Base-by-base conservation (phyloP, 1,140 invertebrate genomes). In the Sweltsa coloradensis region DNA sequence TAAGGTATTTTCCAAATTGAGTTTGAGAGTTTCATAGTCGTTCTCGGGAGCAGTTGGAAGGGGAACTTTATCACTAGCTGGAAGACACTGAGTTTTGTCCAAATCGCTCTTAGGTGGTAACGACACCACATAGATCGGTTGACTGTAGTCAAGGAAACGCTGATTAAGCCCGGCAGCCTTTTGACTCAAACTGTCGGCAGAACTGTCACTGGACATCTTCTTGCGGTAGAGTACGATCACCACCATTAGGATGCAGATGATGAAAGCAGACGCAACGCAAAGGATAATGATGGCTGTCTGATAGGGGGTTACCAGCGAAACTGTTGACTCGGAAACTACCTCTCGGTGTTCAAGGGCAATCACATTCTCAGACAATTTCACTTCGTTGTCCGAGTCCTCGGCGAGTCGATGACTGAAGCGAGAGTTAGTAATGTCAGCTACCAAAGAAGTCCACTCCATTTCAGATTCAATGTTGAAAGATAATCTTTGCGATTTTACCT, bases 241-340 rank as follows among this genome's bases (percentile, higher is more conserved):
- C 13, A 83, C 72, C 9, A 78, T 71, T 14, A 85, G 62, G 31
- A 79, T 76, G 57, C 77, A 79, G 51, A 84, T 80, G 41, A 83
- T 70, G 55, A 83, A 83, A 9, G 79, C 79, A 22, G 79, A 81
- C 2, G 76, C 75, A 0, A 78, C 76, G 3, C 75, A 79, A 19
- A 83, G 64, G 3, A 82, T 77, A 42, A 84, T 73, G 3, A 81
- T 69, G 13, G 79, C 77, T 1, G 79, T 82, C 55, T 82, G 78
- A 60, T 82, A 83, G 26, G 78, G 73, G 4, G 78, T 77, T 18
- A 76, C 69, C 24, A 72, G 65, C 19, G 74, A 75, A n/a, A 77
- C 70, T 3, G 69, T 79, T 42, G 67, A 79, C 58, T 74, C 74
- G 2, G 74, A 79, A 2, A 82, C 66, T 34, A 83, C 77, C 55